Evolutionary conservation across 2,888 invertebrate genomes (phyloP).

Genomic region (Drosophila nr. perissopoda): DNA sequence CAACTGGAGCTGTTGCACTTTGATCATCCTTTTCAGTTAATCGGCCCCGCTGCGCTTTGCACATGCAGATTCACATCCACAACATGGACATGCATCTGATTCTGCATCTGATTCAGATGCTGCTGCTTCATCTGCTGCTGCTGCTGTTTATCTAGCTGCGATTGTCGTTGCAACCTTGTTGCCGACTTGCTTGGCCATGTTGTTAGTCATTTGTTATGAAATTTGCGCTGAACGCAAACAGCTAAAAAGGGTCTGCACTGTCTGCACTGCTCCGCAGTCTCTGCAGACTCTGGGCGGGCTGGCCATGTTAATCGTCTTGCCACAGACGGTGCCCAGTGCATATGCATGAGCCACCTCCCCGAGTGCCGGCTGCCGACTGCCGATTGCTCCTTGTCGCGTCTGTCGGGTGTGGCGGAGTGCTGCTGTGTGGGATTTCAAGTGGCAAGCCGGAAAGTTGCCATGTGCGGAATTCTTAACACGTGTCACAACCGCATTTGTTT

Average conservation of each 20-base stretch:
- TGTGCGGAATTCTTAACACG: slow-evolving; percentile 76
- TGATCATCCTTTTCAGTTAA: slow-evolving; percentile 77
- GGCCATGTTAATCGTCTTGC: slow-evolving; percentile 26
- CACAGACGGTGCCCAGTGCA: slow-evolving; percentile 46
- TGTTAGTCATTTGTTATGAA: slow-evolving; percentile 80
- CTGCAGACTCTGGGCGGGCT: slow-evolving; percentile 51
- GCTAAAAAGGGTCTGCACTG: slow-evolving; percentile 61
- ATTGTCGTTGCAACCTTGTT: slow-evolving; percentile 57
- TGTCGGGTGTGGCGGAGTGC: slow-evolving; percentile 15
- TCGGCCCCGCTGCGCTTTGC: slow-evolving; percentile 72
- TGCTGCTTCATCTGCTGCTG: slow-evolving; percentile 17
- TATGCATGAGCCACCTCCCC: slow-evolving; percentile 63
- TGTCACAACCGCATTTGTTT: slow-evolving; percentile 70
- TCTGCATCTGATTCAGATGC: slow-evolving; percentile 41
- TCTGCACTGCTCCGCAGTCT: slow-evolving; percentile 8
- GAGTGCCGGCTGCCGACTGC: not conserved
- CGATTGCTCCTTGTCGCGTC: not conserved
- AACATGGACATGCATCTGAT: slow-evolving; percentile 54
- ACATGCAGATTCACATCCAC: slow-evolving; percentile 53
- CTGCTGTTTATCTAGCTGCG: slow-evolving; percentile 68
- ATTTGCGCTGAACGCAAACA: slow-evolving; percentile 50
- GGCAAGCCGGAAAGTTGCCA: slow-evolving; percentile 54
- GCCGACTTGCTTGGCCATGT: slow-evolving; percentile 63
- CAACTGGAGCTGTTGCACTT: slow-evolving; percentile 65
- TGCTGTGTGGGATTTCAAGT: slow-evolving; percentile 77